Percentiles rank a stretch among this genome's conserved stretches.
phyloP scores from a whole-genome alignment of 1,140 invertebrate species.

The Glossosoma conforme region DNA sequence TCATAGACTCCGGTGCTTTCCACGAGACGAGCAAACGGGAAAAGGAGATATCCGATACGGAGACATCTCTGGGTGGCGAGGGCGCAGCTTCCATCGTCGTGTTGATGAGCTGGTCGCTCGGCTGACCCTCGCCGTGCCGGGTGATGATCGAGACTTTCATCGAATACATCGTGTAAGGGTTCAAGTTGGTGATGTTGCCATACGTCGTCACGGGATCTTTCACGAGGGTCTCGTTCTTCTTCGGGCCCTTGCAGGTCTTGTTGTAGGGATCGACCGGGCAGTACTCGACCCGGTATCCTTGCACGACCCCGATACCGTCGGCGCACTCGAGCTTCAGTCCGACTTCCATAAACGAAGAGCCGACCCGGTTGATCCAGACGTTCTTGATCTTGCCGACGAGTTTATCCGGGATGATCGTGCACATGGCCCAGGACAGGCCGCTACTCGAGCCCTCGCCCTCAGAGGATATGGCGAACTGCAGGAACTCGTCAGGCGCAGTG shows the following conservation, averaged over 20 bases:
- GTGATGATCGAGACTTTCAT: slow-evolving; percentile 69
- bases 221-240: slow-evolving; percentile 1
- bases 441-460: slow-evolving; percentile 60
- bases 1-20: slow-evolving; percentile 61
- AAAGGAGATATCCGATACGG: slow-evolving; percentile 60
- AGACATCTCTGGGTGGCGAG: slow-evolving; percentile 50
- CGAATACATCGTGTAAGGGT: slow-evolving; percentile 75
- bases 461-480: slow-evolving; percentile 65
- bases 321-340: slow-evolving; percentile 68
- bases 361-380: slow-evolving; percentile 55
- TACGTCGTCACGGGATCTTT: background rate
- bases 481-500: slow-evolving; percentile 36
- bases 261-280: slow-evolving; percentile 56
- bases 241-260: slow-evolving; percentile 31
- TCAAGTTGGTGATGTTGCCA: slow-evolving; percentile 53
- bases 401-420: slow-evolving; percentile 66
- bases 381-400: slow-evolving; percentile 63
- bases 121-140: slow-evolving; percentile 62
- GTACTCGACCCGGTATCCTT: slow-evolving; percentile 63
- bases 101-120: slow-evolving; percentile 61
- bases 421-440: slow-evolving; percentile 73
- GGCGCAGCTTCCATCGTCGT: slow-evolving; percentile 72
- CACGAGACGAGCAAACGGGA: slow-evolving; percentile 63
- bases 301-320: slow-evolving; percentile 59
- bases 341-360: slow-evolving; percentile 56